Evolutionary conservation across 2,888 invertebrate species (phyloP).

Genomic region (Polyommatus iphigenia): DNA sequence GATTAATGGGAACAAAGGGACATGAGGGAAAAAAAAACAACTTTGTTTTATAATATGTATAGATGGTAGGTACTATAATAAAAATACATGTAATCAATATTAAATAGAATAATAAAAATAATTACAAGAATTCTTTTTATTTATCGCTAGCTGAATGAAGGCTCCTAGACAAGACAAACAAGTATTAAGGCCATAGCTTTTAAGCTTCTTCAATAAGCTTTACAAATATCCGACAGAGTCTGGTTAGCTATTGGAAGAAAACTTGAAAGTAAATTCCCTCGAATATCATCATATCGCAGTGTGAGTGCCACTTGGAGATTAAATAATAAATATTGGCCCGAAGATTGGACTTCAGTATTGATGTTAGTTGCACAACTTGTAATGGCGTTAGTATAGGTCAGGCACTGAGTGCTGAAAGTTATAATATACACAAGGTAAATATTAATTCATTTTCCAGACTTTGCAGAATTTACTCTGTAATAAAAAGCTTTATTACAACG

Average conservation of each 20-base stretch:
- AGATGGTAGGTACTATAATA: no score
- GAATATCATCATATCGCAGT: background rate
- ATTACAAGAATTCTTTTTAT: background rate
- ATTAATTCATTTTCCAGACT: no score
- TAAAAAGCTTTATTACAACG: no score
- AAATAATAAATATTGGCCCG: background rate
- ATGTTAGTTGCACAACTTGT: background rate
- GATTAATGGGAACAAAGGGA: no score
- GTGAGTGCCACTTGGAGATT: background rate
- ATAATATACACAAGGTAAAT: background rate
- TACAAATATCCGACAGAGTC: background rate
- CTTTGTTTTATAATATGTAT: no score
- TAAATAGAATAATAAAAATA: no score
- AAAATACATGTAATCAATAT: no score
- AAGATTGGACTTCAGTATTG: background rate
- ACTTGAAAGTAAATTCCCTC: slow-evolving; percentile 10
- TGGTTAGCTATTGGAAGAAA: background rate
- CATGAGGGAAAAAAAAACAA: no score
- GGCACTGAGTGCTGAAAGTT: background rate
- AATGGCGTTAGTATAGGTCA: background rate
- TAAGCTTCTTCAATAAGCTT: background rate
- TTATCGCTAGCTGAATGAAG: background rate
- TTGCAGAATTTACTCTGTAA: no score
- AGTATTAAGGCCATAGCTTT: background rate
- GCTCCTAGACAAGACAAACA: background rate